Evolutionary conservation across 2,888 invertebrate species (phyloP).

Genomic region (Nomada flava): DNA sequence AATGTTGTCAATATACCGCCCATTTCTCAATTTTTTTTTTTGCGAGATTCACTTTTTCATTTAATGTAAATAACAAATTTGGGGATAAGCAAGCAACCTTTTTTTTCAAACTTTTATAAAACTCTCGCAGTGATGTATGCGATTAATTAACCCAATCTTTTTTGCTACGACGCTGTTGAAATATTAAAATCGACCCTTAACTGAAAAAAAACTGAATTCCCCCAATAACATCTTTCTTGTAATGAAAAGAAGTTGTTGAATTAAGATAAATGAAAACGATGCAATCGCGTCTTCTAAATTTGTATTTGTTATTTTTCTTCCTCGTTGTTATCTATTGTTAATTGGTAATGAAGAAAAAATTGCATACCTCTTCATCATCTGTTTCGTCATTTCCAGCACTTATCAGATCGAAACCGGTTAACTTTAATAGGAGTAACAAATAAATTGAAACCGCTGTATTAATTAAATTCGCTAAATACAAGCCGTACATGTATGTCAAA

Average conservation of each 20-base stretch:
- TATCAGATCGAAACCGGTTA: conserved; percentile 6
- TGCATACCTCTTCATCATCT: conserved; percentile 45
- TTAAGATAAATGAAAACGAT: background rate
- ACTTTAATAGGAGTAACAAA: conserved; percentile 20
- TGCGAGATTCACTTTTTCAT: conserved; percentile 36
- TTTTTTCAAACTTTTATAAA: background rate
- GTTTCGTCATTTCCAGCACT: conserved; percentile 1
- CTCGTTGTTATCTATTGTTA: background rate
- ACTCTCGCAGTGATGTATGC: too few relatives aligned
- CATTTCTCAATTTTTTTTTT: conserved; percentile 32
- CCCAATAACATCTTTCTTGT: too few relatives aligned
- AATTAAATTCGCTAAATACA: conserved; percentile 23
- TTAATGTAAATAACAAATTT: conserved; percentile 23
- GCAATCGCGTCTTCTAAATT: background rate
- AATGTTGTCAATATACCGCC: conserved; percentile 50
- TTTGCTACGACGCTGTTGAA: too few relatives aligned
- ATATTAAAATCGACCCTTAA: too few relatives aligned
- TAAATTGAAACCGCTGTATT: conserved; percentile 35
- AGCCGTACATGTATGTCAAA: conserved; percentile 33
- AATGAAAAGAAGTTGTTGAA: background rate
- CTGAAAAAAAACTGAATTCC: too few relatives aligned
- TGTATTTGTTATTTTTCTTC: background rate
- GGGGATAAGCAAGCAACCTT: background rate
- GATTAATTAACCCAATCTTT: too few relatives aligned
- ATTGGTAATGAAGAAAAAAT: conserved; percentile 1